phyloP scores from a whole-genome alignment of 2,113 vertebrate genomes.

The Leucopsar rothschildi region DNA sequence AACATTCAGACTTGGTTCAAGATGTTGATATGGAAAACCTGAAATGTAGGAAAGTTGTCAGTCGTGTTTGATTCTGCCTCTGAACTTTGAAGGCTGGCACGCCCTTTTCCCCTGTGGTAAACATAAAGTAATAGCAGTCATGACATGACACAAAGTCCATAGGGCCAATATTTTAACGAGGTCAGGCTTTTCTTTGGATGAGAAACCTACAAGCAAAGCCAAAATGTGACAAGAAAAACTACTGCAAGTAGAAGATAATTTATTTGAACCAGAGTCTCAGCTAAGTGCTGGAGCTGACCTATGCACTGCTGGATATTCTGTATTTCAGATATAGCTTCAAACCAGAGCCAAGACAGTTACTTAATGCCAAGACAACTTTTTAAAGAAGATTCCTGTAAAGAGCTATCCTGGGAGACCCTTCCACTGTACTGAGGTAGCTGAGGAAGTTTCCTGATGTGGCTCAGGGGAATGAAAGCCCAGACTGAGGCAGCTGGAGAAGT shows the following conservation, averaged over 20 bases:
- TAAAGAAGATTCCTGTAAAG: neutral
- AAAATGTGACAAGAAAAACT: conserved; percentile 18
- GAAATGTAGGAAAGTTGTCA: neutral
- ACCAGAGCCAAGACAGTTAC: neutral
- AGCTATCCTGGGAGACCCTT: neutral
- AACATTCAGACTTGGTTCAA: neutral
- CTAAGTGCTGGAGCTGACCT: neutral
- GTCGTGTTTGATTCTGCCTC: neutral
- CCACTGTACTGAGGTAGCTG: neutral
- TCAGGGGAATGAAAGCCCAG: neutral
- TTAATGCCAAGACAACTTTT: neutral
- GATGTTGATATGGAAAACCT: neutral
- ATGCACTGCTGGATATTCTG: neutral
- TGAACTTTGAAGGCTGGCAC: neutral
- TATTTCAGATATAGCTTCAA: neutral
- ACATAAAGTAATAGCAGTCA: neutral
- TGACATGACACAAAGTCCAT: neutral
- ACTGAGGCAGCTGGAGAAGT: neutral
- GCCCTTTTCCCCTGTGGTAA: neutral
- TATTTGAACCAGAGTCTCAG: neutral
- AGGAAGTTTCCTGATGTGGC: neutral
- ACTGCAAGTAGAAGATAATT: neutral
- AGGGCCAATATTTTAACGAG: neutral
- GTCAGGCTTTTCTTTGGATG: conserved; percentile 14
- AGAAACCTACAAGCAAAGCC: neutral